phyloP scores from a whole-genome alignment of 1,140 invertebrate genomes.

The Zaprionus davidi region DNA sequence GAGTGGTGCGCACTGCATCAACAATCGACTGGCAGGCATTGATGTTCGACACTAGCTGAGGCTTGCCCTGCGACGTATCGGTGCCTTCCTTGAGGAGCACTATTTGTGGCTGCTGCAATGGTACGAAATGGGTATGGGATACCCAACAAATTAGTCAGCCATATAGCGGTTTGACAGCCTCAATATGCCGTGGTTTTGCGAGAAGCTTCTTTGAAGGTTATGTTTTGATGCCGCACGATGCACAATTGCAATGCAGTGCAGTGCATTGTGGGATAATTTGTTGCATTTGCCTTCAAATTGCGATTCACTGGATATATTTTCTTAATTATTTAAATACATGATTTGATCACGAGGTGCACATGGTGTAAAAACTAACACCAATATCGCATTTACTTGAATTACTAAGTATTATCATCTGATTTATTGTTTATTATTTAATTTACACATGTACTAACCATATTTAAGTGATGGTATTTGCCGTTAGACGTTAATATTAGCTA shows the following conservation, averaged over 20 bases:
- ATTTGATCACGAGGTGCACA: slow-evolving; percentile 42
- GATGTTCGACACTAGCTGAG: slow-evolving; percentile 99
- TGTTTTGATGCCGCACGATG: slow-evolving; percentile 64
- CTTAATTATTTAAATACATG: slow-evolving; percentile 12
- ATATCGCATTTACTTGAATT: background rate
- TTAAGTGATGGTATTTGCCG: slow-evolving; percentile 63
- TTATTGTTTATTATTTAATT: slow-evolving; percentile 33
- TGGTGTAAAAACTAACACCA: slow-evolving; percentile 7
- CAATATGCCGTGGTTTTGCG: slow-evolving; percentile 61
- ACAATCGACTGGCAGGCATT: slow-evolving; percentile 99
- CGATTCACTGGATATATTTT: background rate
- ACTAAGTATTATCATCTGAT: background rate
- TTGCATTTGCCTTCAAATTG: background rate
- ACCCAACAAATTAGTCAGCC: slow-evolving; percentile 59
- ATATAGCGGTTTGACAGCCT: slow-evolving; percentile 17
- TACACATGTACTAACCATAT: slow-evolving; percentile 67
- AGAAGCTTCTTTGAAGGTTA: slow-evolving; percentile 84
- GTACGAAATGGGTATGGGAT: background rate
- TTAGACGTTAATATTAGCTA: slow-evolving; percentile 48
- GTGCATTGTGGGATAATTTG: slow-evolving; percentile 1
- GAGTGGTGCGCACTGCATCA: slow-evolving; percentile 97
- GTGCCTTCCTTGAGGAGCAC: slow-evolving; percentile 99
- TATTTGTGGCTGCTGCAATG: slow-evolving; percentile 97
- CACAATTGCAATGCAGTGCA: slow-evolving; percentile 20
- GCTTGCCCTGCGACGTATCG: slow-evolving; percentile 97